Conservation (phyloP, 2,888 invertebrate genomes). For the Prosopocoilus inquinatus region DNA sequence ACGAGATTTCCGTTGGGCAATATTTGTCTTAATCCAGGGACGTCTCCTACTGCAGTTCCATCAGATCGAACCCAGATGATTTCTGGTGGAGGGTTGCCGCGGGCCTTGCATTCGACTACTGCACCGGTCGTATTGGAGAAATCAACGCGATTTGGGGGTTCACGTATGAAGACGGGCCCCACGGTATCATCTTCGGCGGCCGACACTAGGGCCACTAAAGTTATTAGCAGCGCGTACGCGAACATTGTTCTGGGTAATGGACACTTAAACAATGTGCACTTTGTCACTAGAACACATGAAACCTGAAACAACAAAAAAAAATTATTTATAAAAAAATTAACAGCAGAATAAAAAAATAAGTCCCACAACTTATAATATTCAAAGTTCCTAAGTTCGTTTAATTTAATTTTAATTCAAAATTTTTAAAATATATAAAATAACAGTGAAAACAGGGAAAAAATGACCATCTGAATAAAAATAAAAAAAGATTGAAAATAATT, state of each 20-base stretch:
- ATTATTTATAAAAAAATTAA: no score
- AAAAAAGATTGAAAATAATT: no score
- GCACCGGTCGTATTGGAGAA: conserved; percentile 94
- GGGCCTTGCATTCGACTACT: conserved; percentile 87
- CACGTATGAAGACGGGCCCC: conserved; percentile 89
- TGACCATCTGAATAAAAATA: no score
- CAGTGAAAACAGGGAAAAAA: no score
- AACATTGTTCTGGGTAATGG: not conserved
- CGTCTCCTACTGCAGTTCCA: conserved; percentile 87
- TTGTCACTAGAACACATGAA: not conserved
- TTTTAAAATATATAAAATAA: no score
- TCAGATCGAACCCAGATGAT: conserved; percentile 92
- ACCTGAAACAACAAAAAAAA: not conserved
- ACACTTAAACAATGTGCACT: not conserved
- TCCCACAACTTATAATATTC: no score
- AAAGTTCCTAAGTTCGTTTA: no score
- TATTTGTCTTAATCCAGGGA: conserved; percentile 70
- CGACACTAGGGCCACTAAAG: conserved; percentile 12
- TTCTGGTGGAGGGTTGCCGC: conserved; percentile 86
- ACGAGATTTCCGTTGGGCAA: conserved; percentile 89
- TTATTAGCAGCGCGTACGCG: conserved; percentile 7
- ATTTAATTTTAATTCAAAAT: no score
- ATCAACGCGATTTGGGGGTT: conserved; percentile 88
- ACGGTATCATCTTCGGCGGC: conserved; percentile 43
- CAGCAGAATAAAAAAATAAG: no score